Conservation (phyloP, 2,888 invertebrate genomes). For the Pelosia muscerda region DNA sequence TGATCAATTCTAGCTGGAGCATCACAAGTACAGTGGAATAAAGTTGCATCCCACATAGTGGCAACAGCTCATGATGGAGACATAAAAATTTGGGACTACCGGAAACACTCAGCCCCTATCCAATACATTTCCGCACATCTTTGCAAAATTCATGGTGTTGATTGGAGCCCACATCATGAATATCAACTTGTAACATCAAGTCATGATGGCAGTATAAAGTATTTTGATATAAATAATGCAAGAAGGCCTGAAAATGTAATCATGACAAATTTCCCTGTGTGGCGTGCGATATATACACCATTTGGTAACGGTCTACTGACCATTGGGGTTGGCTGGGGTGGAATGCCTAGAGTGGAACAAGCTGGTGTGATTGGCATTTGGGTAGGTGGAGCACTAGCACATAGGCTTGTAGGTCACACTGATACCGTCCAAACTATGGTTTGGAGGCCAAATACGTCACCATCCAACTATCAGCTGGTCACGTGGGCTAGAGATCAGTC, state of each 20-base stretch:
- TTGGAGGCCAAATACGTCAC: constrained; percentile 92
- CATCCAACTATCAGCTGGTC: constrained; percentile 93
- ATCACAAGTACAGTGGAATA: constrained; percentile 98
- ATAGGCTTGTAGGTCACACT: constrained; percentile 97
- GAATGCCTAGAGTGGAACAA: constrained; percentile 92
- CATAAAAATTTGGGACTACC: constrained; percentile 97
- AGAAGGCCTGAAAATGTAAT: constrained; percentile 94
- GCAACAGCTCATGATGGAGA: constrained; percentile 99
- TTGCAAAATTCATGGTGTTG: constrained; percentile 95
- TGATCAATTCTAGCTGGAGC: constrained; percentile 90
- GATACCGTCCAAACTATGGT: constrained; percentile 98
- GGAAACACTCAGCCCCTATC: constrained; percentile 94
- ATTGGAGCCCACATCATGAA: constrained; percentile 96
- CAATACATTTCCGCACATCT: constrained; percentile 98
- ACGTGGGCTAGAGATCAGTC: constrained; percentile 99
- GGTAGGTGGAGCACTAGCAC: constrained; percentile 90
- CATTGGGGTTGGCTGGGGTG: constrained; percentile 96
- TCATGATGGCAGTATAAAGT: constrained; percentile 98
- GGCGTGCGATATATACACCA: constrained; percentile 97
- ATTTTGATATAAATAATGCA: constrained; percentile 96
- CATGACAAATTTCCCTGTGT: constrained; percentile 94
- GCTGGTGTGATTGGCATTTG: constrained; percentile 87
- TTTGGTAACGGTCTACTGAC: constrained; percentile 97
- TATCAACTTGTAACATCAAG: constrained; percentile 96
- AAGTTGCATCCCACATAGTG: constrained; percentile 92